phyloP scores from a whole-genome alignment of 2,888 invertebrate species.

The Smittia aterrima region DNA sequence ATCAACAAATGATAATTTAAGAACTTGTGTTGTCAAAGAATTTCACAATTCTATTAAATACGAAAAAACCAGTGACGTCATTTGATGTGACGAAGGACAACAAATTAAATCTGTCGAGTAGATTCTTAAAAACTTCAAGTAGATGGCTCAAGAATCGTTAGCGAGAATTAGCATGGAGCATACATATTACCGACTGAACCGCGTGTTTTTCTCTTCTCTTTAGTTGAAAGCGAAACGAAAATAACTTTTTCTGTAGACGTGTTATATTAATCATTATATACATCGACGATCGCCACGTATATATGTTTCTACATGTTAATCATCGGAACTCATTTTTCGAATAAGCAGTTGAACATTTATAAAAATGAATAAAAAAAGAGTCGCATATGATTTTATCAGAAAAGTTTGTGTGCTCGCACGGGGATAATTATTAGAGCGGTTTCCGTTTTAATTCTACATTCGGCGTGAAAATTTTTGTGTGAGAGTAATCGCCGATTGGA shows the following conservation, averaged over 20 bases:
- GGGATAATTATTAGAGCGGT: background rate
- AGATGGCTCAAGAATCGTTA: slow-evolving; percentile 16
- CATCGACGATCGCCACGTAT: background rate
- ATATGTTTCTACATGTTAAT: background rate
- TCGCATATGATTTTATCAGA: background rate
- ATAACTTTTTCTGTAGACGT: slow-evolving; percentile 40
- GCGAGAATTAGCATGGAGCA: slow-evolving; percentile 4
- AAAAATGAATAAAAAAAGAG: too few species aligned
- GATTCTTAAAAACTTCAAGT: background rate
- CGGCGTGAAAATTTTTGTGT: too few species aligned
- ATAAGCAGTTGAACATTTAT: background rate
- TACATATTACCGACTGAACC: background rate
- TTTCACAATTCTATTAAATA: background rate
- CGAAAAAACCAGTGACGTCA: background rate
- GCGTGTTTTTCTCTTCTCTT: background rate
- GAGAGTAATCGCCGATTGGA: too few species aligned
- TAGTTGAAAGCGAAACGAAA: slow-evolving; percentile 33
- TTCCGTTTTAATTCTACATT: background rate
- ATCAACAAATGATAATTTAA: background rate
- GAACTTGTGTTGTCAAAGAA: background rate
- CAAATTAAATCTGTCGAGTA: slow-evolving; percentile 43
- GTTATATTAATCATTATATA: slow-evolving; percentile 17
- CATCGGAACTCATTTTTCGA: background rate
- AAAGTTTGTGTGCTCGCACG: background rate
- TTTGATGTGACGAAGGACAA: background rate